Evolutionary conservation across 2,797 vertebrate genomes (phyloP).

Genomic region (Molossus alvarezi): DNA sequence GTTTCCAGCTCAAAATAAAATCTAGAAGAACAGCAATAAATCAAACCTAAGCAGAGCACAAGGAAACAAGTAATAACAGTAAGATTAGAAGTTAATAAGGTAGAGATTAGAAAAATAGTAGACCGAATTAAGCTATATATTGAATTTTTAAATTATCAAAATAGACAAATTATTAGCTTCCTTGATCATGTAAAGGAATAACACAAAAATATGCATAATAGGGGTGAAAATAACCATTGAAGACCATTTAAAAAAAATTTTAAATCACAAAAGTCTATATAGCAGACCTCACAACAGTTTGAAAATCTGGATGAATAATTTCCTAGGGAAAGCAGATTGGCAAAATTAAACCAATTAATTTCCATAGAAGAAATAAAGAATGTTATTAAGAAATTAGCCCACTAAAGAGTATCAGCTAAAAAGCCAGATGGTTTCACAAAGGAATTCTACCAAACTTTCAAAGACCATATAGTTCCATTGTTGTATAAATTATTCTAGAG

Average conservation of each 20-base stretch:
- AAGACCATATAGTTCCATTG: neutral
- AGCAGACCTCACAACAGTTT: neutral
- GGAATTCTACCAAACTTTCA: neutral
- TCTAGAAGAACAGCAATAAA: neutral
- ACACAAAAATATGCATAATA: slow-evolving; percentile 9
- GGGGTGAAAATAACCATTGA: slow-evolving; percentile 19
- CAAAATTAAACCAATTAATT: slow-evolving; percentile 42
- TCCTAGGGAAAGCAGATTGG: neutral
- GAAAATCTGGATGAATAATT: slow-evolving; percentile 14
- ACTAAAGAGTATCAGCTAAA: neutral
- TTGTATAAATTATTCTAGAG: neutral
- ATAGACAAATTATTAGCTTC: neutral
- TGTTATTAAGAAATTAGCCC: neutral
- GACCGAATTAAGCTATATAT: neutral
- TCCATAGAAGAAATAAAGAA: slow-evolving; percentile 21
- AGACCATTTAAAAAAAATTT: neutral
- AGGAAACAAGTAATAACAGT: slow-evolving; percentile 8
- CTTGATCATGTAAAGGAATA: slow-evolving; percentile 19
- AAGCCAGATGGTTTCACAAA: neutral
- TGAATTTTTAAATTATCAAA: slow-evolving; percentile 50
- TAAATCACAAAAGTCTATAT: neutral
- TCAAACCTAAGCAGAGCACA: neutral
- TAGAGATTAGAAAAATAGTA: slow-evolving; percentile 7
- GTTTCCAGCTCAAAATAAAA: slow-evolving; percentile 7
- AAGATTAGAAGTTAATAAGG: neutral